Base-by-base conservation (phyloP, 2,797 vertebrate genomes). In the Taeniopygia guttata region DNA sequence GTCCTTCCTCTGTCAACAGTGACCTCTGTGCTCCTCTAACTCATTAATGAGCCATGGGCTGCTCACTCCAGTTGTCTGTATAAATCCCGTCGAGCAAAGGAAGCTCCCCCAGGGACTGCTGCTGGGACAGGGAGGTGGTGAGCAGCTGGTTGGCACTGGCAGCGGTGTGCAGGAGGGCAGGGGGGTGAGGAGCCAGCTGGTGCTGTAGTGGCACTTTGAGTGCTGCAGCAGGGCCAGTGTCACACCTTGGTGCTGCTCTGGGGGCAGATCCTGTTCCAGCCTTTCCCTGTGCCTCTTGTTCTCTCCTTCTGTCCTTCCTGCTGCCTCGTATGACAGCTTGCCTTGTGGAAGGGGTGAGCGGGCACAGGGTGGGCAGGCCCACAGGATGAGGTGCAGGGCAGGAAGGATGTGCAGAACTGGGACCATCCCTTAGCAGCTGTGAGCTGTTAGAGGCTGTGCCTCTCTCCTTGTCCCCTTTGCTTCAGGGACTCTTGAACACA, bases 131-230 rank as follows among this genome's bases (percentile, higher is more conserved):
- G 40, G 56, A 74, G 72, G 25, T 45, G 66, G 66, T 64, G 82
- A 63, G 79, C 62, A 46, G 68, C 56, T 79, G 52, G 20, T 55
- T 43, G 36, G 10, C 36, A 4, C 19, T 26, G 64, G 8, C 42
- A 48, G 11, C 23, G 4, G 6, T 42, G 36, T 52, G 58, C 58
- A 60, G 36, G 58, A 40, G 51, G 0, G 18, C 20, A 12, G 36
- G 3, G 48, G 70, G 40, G 45, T 11, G 2, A 0, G 1, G 56
- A 36, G 62, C 42, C 1, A 0, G 6, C 14, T 8, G 4, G 0
- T 10, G 55, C n/a, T 11, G 2, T 5, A 18, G 11, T 1, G 4
- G 2, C 19, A 64, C 9, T 8, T 1, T 10, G 56, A 19, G 54
- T 17, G 56, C 49, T 72, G 21, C 1, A 21, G 49, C 46, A 46